Percentiles rank a stretch among this genome's conserved stretches.
Evolutionary conservation across 2,113 vertebrate species (phyloP).

Genomic region (Heptranchias perlo): DNA sequence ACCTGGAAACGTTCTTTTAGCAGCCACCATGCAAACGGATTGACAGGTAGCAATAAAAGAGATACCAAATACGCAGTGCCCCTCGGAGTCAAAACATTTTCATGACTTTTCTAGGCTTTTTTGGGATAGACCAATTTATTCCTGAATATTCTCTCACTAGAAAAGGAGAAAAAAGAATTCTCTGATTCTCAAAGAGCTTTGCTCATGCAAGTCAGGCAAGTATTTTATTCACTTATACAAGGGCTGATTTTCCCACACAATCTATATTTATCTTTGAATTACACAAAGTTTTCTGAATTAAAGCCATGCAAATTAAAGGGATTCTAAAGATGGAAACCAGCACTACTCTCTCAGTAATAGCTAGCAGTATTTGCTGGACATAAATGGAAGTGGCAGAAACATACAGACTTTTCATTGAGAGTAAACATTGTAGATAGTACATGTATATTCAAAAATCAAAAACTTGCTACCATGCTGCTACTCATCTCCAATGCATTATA

Average conservation of each 20-base stretch:
- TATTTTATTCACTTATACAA: neutral
- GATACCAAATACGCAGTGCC: too few relatives aligned
- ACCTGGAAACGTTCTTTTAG: neutral
- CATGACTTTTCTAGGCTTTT: neutral
- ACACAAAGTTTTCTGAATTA: neutral
- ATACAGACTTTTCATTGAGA: neutral
- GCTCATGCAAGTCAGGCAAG: neutral
- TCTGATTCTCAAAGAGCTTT: neutral
- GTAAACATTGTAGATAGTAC: neutral
- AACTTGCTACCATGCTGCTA: neutral
- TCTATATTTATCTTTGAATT: neutral
- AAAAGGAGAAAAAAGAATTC: neutral
- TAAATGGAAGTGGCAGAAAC: neutral
- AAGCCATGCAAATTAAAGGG: neutral
- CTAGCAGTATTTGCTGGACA: neutral
- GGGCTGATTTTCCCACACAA: neutral
- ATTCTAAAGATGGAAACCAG: neutral
- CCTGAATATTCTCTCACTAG: neutral
- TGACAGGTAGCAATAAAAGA: too few relatives aligned
- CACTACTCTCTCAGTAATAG: neutral
- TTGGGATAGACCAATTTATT: neutral
- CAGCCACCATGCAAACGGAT: neutral
- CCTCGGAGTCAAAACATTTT: neutral
- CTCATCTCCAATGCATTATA: neutral
- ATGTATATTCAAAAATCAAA: neutral